Percentiles rank a stretch among this genome's conserved stretches.
Evolutionary conservation across 2,888 invertebrate genomes (phyloP).

Genomic region (Drosophila testacea): DNA sequence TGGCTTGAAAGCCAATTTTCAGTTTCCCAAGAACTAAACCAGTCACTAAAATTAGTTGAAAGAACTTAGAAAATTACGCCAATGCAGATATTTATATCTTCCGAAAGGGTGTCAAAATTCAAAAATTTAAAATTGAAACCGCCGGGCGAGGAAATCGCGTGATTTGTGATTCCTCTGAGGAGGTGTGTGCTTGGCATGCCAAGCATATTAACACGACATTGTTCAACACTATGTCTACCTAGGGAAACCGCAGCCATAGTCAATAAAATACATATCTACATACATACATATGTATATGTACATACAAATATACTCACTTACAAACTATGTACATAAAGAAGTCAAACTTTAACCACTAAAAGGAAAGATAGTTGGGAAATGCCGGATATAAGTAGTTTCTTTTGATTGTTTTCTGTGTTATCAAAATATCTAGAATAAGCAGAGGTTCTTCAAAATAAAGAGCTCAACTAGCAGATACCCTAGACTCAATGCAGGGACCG

Average conservation of each 20-base stretch:
- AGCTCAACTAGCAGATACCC: slow-evolving; percentile 1
- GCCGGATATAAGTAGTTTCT: slow-evolving; percentile 21
- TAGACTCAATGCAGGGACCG: neutral
- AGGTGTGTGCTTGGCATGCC: slow-evolving; percentile 26
- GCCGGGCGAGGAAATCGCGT: slow-evolving; percentile 33
- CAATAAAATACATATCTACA: slow-evolving; percentile 26
- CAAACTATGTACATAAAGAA: neutral
- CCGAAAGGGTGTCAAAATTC: slow-evolving; percentile 31
- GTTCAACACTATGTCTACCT: slow-evolving; percentile 18
- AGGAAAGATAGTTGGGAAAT: slow-evolving; percentile 18
- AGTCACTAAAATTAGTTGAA: slow-evolving; percentile 20
- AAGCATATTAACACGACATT: slow-evolving; percentile 31
- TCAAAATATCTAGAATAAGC: slow-evolving; percentile 16
- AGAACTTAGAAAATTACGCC: slow-evolving; percentile 30
- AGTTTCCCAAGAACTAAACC: neutral
- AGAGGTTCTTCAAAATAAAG: neutral
- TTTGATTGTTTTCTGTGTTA: slow-evolving; percentile 24
- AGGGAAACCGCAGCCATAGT: slow-evolving; percentile 37
- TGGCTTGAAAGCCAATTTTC: slow-evolving; percentile 17
- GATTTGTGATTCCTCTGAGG: slow-evolving; percentile 7
- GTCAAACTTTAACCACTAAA: slow-evolving; percentile 22
- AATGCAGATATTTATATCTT: slow-evolving; percentile 46
- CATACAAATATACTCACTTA: neutral
- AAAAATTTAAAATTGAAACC: slow-evolving; percentile 21
- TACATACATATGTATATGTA: neutral